A percentile compares a stretch with the other conserved stretches of the same genome.
These are phyloP conservation scores for Gastrophysa polygoni DNA, from an alignment of 2,888 invertebrate genomes.

Conservation along the genomic window DNA sequence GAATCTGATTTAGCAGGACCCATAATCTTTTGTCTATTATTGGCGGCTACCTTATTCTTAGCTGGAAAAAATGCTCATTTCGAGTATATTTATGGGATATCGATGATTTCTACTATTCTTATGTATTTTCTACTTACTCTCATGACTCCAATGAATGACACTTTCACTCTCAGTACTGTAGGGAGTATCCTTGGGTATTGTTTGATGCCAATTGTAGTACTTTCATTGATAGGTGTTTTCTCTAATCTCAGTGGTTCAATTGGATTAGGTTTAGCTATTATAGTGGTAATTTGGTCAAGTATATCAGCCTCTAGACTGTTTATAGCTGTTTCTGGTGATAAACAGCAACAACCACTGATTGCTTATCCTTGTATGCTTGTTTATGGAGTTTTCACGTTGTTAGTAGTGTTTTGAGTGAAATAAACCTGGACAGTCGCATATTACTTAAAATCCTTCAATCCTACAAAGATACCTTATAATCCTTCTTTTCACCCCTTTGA, in stretches of 20 bases:
- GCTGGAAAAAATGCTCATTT: slow-evolving; percentile 85
- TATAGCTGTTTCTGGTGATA: slow-evolving; percentile 87
- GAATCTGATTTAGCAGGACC: slow-evolving; percentile 94
- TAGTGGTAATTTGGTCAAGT: slow-evolving; percentile 87
- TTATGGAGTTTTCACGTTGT: slow-evolving; percentile 90
- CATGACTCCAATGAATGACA: slow-evolving; percentile 73
- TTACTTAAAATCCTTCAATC: too few relatives aligned
- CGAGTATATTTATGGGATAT: slow-evolving; percentile 93
- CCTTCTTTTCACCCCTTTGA: too few relatives aligned
- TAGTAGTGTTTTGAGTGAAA: slow-evolving; percentile 90
- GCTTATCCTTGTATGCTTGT: slow-evolving; percentile 94
- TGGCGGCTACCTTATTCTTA: slow-evolving; percentile 70
- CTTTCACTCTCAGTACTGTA: slow-evolving; percentile 78
- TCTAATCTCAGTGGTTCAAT: slow-evolving; percentile 74
- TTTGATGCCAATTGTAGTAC: slow-evolving; percentile 87
- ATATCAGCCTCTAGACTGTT: slow-evolving; percentile 91
- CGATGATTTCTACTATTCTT: slow-evolving; percentile 84
- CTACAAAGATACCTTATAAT: too few relatives aligned
- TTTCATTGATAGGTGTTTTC: slow-evolving; percentile 80
- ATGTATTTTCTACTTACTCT: slow-evolving; percentile 86
- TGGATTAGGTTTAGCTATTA: slow-evolving; percentile 69
- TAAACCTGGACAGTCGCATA: too few relatives aligned
- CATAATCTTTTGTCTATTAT: slow-evolving; percentile 81
- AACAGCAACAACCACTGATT: slow-evolving; percentile 82
- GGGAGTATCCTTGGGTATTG: slow-evolving; percentile 92